phyloP scores from a whole-genome alignment of 2,797 vertebrate species.

The Sciaenops ocellatus region DNA sequence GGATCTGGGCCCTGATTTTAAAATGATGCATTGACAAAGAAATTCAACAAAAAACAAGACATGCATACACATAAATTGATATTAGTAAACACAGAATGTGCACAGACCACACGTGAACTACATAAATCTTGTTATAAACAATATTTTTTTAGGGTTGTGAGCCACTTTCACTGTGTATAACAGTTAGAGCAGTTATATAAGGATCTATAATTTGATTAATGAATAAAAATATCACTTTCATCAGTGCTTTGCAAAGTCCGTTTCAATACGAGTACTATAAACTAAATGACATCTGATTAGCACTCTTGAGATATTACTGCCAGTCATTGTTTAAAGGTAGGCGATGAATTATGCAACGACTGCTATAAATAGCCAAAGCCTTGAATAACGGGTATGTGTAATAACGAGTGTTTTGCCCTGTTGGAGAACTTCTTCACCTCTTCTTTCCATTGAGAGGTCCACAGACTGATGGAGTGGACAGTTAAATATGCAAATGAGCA shows the following conservation, averaged over 20 bases:
- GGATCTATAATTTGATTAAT: background rate
- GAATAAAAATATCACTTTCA: background rate
- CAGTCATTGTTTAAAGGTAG: background rate
- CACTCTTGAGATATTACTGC: background rate
- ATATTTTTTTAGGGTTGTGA: background rate
- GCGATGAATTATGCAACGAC: background rate
- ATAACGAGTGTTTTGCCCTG: too few species aligned
- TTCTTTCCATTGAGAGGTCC: too few species aligned
- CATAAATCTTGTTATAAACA: background rate
- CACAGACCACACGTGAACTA: background rate
- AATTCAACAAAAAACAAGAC: background rate
- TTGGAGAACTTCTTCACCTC: too few species aligned
- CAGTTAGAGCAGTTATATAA: background rate
- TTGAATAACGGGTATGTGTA: too few species aligned
- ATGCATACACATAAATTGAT: background rate
- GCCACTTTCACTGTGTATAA: background rate
- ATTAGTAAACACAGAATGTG: background rate
- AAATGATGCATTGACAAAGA: background rate
- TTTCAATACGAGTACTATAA: background rate
- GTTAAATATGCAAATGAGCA: too few species aligned
- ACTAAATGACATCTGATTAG: background rate
- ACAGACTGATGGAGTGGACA: too few species aligned
- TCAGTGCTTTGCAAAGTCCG: background rate
- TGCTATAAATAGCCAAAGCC: too few species aligned
- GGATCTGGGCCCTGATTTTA: background rate